These are phyloP conservation scores for Sphyrna mokarran DNA, from an alignment of 2,113 vertebrate species.

Conservation along the genomic window DNA sequence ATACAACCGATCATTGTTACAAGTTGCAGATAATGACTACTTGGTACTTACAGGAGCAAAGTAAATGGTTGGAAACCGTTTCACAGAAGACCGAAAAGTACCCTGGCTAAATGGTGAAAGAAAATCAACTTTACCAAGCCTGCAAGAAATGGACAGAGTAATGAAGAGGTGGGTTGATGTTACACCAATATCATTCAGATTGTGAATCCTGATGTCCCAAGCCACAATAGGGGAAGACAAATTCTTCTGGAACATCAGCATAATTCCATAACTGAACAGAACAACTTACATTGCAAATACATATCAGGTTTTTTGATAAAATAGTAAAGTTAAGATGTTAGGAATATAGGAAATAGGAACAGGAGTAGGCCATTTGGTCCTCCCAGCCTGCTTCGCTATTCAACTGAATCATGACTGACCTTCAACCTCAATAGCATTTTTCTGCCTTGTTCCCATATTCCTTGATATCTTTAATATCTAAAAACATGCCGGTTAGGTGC, in stretches of 20 bases:
- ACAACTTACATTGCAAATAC: background rate
- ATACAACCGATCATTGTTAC: background rate
- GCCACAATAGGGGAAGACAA: background rate
- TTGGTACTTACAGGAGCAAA: constrained; percentile 68
- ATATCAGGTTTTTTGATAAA: background rate
- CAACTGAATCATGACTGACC: no score
- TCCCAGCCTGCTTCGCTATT: no score
- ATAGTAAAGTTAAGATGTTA: background rate
- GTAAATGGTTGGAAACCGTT: constrained; percentile 53
- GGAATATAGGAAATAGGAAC: no score
- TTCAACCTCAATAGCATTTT: no score
- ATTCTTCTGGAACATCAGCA: background rate
- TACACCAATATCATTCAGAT: background rate
- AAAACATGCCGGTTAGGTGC: no score
- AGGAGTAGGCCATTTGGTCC: no score
- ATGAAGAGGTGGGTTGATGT: constrained; percentile 15
- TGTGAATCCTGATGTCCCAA: background rate
- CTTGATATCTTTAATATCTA: no score
- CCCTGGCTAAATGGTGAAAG: constrained; percentile 51
- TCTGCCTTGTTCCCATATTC: no score
- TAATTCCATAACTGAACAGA: background rate
- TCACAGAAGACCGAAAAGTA: constrained; percentile 64
- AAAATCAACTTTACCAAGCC: constrained; percentile 33
- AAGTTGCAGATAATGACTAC: constrained; percentile 39
- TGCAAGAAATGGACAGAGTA: constrained; percentile 4